These are phyloP conservation scores for Etheostoma spectabile DNA, from an alignment of 2,113 vertebrate species.

Conservation along the genomic window DNA sequence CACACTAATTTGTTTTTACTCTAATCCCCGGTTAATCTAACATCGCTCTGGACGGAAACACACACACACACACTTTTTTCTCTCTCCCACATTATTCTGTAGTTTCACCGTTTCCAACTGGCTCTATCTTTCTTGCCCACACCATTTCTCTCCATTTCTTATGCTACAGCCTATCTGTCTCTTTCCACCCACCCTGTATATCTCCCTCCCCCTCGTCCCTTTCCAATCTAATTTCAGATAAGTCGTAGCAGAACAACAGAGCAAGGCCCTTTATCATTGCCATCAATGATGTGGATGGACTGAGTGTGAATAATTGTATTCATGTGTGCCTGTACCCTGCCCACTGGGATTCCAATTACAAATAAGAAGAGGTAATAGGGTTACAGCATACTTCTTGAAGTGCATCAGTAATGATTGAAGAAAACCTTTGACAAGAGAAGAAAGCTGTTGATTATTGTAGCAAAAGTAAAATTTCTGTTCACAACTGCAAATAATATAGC, in stretches of 20 bases:
- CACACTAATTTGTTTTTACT: constrained; percentile 76
- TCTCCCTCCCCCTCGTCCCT: constrained; percentile 65
- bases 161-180: constrained; percentile 72
- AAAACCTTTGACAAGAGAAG: constrained; percentile 64
- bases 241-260: constrained; percentile 77
- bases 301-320: constrained; percentile 77
- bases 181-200: constrained; percentile 78
- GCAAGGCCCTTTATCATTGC: constrained; percentile 79
- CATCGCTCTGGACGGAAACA: background rate
- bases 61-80: background rate
- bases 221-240: constrained; percentile 84
- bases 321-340: constrained; percentile 67
- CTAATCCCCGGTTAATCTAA: constrained; percentile 51
- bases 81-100: constrained; percentile 39
- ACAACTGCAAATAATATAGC: constrained; percentile 51
- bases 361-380: constrained; percentile 77
- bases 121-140: constrained; percentile 52
- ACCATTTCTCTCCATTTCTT: constrained; percentile 73
- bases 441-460: constrained; percentile 52
- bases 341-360: constrained; percentile 76
- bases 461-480: constrained; percentile 38
- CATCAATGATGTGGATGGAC: constrained; percentile 80
- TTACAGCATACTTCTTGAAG: constrained; percentile 78
- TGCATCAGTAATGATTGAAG: constrained; percentile 63
- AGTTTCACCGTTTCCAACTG: constrained; percentile 52